These are phyloP conservation scores for Pseudolycoriella hygida DNA, from an alignment of 2,888 invertebrate genomes.

Conservation along the genomic window DNA sequence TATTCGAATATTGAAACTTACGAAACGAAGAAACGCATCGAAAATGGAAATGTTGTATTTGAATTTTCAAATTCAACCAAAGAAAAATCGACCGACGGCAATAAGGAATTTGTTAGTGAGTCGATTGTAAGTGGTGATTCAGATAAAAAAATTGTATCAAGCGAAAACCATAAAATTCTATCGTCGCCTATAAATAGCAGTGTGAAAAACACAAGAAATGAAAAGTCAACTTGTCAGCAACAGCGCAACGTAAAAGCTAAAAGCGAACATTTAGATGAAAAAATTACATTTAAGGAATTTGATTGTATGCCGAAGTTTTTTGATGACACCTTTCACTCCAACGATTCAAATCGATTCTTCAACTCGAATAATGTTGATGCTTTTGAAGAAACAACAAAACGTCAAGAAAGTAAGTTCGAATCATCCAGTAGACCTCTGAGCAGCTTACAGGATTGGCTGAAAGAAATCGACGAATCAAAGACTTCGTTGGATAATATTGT, in stretches of 20 bases:
- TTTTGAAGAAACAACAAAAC: not conserved
- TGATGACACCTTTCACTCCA: no score
- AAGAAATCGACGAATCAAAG: constrained; percentile 27
- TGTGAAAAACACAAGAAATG: constrained; percentile 10
- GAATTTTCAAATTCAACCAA: constrained; percentile 19
- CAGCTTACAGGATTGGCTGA: constrained; percentile 33
- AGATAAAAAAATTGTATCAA: constrained; percentile 13
- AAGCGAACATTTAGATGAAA: constrained; percentile 20
- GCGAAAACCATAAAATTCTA: constrained; percentile 2
- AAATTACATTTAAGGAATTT: constrained; percentile 26
- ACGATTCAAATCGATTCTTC: not conserved
- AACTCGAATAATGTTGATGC: not conserved
- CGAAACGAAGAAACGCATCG: constrained; percentile 22
- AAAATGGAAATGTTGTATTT: constrained; percentile 25
- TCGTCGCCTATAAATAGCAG: constrained; percentile 15
- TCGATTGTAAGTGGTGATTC: not conserved
- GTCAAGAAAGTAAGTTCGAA: not conserved
- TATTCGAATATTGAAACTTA: constrained; percentile 25
- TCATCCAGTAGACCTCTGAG: not conserved
- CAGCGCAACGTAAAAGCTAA: constrained; percentile 7
- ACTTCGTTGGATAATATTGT: constrained; percentile 26
- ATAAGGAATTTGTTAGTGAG: no score
- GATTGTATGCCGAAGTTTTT: constrained; percentile 24
- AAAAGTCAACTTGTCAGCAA: constrained; percentile 10
- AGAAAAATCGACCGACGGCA: constrained; percentile 8